Percentiles rank a stretch among this genome's conserved stretches.
These are phyloP conservation scores for Dicentrarchus labrax DNA, from an alignment of 2,113 vertebrate genomes.

Conservation along the genomic window DNA sequence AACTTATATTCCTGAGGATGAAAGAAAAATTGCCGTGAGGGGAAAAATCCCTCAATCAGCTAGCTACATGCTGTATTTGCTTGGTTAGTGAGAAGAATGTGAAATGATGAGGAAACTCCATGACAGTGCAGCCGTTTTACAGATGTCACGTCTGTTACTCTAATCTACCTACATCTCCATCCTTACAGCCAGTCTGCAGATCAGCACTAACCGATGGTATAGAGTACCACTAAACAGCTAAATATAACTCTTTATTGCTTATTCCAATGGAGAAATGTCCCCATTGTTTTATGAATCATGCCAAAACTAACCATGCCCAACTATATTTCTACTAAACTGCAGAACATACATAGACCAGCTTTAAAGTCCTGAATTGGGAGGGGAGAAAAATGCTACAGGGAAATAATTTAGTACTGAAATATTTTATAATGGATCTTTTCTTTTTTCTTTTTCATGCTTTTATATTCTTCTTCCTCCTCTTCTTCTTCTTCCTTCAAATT, in stretches of 20 bases:
- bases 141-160: conserved; percentile 32
- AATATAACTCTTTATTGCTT: not conserved
- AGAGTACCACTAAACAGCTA: not conserved
- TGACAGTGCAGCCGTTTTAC: conserved; percentile 35
- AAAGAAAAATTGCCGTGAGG: conserved; percentile 38
- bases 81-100: conserved; percentile 55
- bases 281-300: not conserved
- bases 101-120: conserved; percentile 58
- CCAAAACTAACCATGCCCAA: not conserved
- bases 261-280: not conserved
- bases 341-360: not conserved
- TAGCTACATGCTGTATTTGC: conserved; percentile 53
- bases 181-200: not conserved
- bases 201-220: conserved; percentile 10
- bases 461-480: conserved; percentile 12
- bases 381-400: not conserved
- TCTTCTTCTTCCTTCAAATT: conserved; percentile 66
- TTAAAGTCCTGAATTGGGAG: not conserved
- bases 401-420: conserved; percentile 19
- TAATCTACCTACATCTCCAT: conserved; percentile 27
- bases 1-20: conserved; percentile 58
- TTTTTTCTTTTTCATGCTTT: conserved; percentile 67
- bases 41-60: conserved; percentile 45
- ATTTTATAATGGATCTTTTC: conserved; percentile 48
- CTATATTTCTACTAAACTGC: not conserved